Evolutionary conservation across 2,797 vertebrate genomes (phyloP), one percentile per base, ranked within the genome.

Genomic region (Neosilurus hyrtlii): DNA sequence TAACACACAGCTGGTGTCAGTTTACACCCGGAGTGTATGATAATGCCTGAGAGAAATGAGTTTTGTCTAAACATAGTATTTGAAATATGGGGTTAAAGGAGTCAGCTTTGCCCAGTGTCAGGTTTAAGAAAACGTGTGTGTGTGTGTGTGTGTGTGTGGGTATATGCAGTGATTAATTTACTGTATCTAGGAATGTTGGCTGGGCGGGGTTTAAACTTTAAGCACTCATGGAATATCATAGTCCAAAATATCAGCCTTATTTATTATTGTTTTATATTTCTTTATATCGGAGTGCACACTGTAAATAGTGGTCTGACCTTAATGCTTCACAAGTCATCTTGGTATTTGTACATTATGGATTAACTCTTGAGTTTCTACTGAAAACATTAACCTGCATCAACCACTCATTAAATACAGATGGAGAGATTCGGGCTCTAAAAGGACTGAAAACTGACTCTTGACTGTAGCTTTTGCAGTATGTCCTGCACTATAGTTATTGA

Each of bases 1-100:
- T 86, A 86, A 88, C 68, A 22, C 52, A 57, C 85, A 83, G 83
- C 81, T 79, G 78, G 68, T 76, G 49, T 67, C 56, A 52, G 37
- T 75, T 82, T 52, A 61, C 16, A 3, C 63, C 63, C 30, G 4
- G 65, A 14, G 37, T 35, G 1, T 81, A 71, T 83, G 63, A 62
- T 84, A 72, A 66, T 80, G 59, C 62, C 75, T 10, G 66, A 49
- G 24, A 66, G 82, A 37, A 79, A 77, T 30, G 59, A 67, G 67
- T 78, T 20, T 54, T 2, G 14, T 72, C 70, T 26, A 3, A 16
- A 54, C 49, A 26, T 72, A 26, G 9, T 56, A 56, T 73, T 73
- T 11, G 18, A 56, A 56, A 56, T 30, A 73, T 73, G 52, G 56
- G 52, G 15, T 73, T 73, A 56, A 73, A 73, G 16, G 49, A 26